Percentiles rank a stretch among this genome's conserved stretches.
phyloP scores from a whole-genome alignment of 2,888 invertebrate species.

The Aphodius granarius region DNA sequence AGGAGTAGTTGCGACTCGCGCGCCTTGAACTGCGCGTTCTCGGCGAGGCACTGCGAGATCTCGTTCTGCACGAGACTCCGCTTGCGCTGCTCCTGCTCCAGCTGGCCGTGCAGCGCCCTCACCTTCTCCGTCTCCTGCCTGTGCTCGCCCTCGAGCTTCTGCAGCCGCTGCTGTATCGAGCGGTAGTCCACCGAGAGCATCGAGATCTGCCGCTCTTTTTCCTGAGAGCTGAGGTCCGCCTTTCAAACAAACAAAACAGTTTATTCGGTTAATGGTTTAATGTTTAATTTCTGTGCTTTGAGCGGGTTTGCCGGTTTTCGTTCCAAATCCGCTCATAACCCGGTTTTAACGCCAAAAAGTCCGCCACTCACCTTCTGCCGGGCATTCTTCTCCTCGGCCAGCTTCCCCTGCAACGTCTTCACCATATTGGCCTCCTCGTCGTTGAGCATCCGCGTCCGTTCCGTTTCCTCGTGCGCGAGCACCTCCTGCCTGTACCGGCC shows the following conservation, averaged over 20 bases:
- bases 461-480: conserved; percentile 85
- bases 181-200: conserved; percentile 94
- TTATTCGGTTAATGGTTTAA: no score
- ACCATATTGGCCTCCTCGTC: conserved; percentile 92
- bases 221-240: conserved; percentile 84
- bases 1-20: conserved; percentile 71
- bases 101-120: conserved; percentile 77
- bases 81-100: conserved; percentile 91
- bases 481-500: conserved; percentile 85
- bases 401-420: conserved; percentile 89
- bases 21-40: conserved; percentile 70
- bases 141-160: conserved; percentile 90
- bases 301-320: no score
- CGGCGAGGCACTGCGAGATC: conserved; percentile 69
- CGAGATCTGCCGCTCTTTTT: conserved; percentile 91
- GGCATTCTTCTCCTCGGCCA: conserved; percentile 87
- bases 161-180: conserved; percentile 88
- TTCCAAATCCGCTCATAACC: no score
- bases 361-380: no score
- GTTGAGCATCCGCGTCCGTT: conserved; percentile 78
- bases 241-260: no score
- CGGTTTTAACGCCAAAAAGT: no score
- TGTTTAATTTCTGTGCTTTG: no score
- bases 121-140: conserved; percentile 87
- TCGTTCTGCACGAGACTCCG: conserved; percentile 83